Percentiles rank a stretch among this genome's conserved stretches.
Evolutionary conservation across 1,140 invertebrate genomes (phyloP).

Genomic region (Megalopta genalis): DNA sequence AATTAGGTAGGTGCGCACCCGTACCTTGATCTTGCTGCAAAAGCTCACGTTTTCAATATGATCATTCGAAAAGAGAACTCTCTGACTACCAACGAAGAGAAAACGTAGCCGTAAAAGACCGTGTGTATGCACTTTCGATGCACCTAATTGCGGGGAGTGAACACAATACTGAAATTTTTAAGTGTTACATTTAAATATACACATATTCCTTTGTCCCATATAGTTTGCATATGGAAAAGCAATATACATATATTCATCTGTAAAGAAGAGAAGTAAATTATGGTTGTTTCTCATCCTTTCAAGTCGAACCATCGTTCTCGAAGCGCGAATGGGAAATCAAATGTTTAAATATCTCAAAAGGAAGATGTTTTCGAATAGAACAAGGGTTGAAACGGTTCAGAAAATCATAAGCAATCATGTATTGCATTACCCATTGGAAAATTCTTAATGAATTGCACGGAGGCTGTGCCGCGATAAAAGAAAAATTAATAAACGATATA

Average conservation of each 20-base stretch:
- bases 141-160: constrained; percentile 77
- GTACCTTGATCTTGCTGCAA: constrained; percentile 49
- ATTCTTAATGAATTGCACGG: too few species aligned
- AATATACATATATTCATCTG: not conserved
- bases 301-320: too few species aligned
- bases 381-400: too few species aligned
- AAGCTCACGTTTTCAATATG: not conserved
- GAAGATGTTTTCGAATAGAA: too few species aligned
- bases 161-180: constrained; percentile 27
- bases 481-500: too few species aligned
- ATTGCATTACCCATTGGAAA: too few species aligned
- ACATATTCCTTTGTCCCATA: not conserved
- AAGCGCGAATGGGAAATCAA: too few species aligned
- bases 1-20: constrained; percentile 76
- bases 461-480: too few species aligned
- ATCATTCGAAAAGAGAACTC: not conserved
- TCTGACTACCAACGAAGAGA: not conserved
- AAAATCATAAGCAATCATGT: too few species aligned
- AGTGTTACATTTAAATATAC: not conserved
- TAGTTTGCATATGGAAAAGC: not conserved
- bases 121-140: constrained; percentile 31
- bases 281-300: too few species aligned
- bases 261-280: too few species aligned
- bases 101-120: not conserved
- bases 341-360: too few species aligned